Base-by-base conservation (phyloP, 2,888 invertebrate genomes). In the Erpobdella octoculata region DNA sequence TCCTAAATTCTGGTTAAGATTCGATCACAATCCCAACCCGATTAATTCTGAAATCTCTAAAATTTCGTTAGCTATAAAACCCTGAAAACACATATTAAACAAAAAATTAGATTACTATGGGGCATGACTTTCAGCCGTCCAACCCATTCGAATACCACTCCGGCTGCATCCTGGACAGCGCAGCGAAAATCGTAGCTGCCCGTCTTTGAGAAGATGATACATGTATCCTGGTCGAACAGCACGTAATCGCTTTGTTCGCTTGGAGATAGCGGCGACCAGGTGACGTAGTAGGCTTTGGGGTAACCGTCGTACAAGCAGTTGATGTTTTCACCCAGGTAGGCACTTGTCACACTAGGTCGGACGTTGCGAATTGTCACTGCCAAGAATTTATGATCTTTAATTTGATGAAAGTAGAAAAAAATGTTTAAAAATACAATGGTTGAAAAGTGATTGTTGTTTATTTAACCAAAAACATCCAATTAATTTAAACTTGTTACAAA, bases 251-350 rank as follows among this genome's bases (percentile, higher is more conserved):
- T n/a, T n/a, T n/a, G n/a, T n/a, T n/a, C n/a, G n/a, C n/a, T n/a
- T n/a, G n/a, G n/a, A n/a, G n/a, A n/a, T n/a, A n/a, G n/a, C n/a
- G n/a, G n/a, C n/a, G n/a, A n/a, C n/a, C n/a, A n/a, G n/a, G n/a
- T n/a, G n/a, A n/a, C n/a, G n/a, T n/a, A n/a, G n/a, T n/a, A n/a
- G n/a, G n/a, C n/a, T n/a, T n/a, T n/a, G n/a, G n/a, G n/a, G n/a
- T n/a, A 48, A 18, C 48, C 48, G 25, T 48, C 48, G 48, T 48
- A 48, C 48, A 48, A 48, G 48, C 48, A 48, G 18, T 48, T 48
- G 48, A 48, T 48, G 18, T 18, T 18, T 25, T 48, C n/a, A 9
- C 48, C 48, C 18, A 48, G 18, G 5, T 48, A 21, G 9, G 48
- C 48, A 3, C 25, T 25, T 18, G 25, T 25, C 48, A 25, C 25